A percentile compares a stretch with the other conserved stretches of the same genome.
phyloP scores from a whole-genome alignment of 2,797 vertebrate genomes.

The Esox lucius region DNA sequence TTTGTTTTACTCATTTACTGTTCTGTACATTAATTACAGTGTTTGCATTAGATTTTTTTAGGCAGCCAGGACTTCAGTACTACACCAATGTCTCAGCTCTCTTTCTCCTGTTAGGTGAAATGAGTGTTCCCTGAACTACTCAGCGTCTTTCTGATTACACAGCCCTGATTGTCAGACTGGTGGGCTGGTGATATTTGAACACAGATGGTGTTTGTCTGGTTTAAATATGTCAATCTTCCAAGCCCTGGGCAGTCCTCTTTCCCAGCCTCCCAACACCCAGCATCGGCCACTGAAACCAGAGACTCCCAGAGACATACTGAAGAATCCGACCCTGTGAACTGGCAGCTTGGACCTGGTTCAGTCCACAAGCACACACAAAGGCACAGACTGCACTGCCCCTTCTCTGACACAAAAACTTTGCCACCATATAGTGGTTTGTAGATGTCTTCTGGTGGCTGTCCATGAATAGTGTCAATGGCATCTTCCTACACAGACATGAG shows the following conservation, averaged over 20 bases:
- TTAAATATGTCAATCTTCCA: conserved; percentile 77
- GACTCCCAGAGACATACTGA: conserved; percentile 70
- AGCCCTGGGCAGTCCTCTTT: conserved; percentile 73
- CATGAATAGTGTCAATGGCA: conserved; percentile 82
- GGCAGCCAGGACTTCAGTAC: conserved; percentile 49
- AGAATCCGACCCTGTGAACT: conserved; percentile 76
- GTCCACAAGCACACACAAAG: conserved; percentile 60
- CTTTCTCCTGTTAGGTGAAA: conserved; percentile 65
- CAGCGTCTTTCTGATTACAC: conserved; percentile 68
- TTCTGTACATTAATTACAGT: conserved; percentile 14
- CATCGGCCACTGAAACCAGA: conserved; percentile 74
- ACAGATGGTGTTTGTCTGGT: conserved; percentile 82
- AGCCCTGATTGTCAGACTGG: conserved; percentile 80
- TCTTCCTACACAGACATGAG: conserved; percentile 82
- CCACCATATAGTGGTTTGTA: conserved; percentile 67
- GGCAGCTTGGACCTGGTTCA: conserved; percentile 75
- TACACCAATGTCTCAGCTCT: conserved; percentile 69
- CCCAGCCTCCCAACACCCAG: conserved; percentile 75
- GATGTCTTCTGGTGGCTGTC: conserved; percentile 78
- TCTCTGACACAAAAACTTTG: conserved; percentile 67
- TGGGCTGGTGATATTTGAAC: conserved; percentile 81
- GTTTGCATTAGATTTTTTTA: conserved; percentile 30
- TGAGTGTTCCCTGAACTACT: conserved; percentile 73
- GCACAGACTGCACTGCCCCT: conserved; percentile 43
- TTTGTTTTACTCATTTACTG: not conserved